Evolutionary conservation across 2,888 invertebrate genomes (phyloP).

Genomic region (Cephonodes hylas): DNA sequence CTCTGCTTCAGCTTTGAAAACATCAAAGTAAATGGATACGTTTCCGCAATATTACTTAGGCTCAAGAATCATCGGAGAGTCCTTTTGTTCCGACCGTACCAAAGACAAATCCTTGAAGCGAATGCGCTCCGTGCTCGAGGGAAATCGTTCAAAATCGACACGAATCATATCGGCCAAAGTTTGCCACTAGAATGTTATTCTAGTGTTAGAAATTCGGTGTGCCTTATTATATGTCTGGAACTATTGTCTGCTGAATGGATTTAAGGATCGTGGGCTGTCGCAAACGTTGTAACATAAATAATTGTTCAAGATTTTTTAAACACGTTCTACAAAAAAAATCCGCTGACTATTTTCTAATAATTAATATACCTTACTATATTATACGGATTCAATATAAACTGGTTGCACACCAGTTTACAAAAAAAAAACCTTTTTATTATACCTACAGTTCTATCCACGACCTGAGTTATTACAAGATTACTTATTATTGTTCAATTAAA

Average conservation of each 20-base stretch:
- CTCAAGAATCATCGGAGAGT: background rate
- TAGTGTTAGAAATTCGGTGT: background rate
- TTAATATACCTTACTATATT: no score
- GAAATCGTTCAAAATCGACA: constrained; percentile 12
- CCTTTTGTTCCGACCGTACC: constrained; percentile 1
- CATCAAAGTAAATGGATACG: background rate
- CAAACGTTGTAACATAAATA: background rate
- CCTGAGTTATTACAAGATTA: background rate
- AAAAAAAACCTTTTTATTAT: no score
- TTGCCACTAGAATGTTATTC: constrained; percentile 6
- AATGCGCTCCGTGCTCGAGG: background rate
- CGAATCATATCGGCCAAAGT: constrained; percentile 4
- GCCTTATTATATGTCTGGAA: background rate
- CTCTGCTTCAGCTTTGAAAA: background rate
- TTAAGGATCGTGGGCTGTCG: background rate
- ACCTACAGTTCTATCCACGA: no score
- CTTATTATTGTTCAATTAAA: background rate
- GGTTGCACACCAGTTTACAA: no score
- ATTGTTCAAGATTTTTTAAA: background rate
- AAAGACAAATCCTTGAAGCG: background rate
- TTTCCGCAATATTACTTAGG: background rate
- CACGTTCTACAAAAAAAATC: no score
- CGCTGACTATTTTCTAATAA: no score
- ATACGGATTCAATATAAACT: no score
- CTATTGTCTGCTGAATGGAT: background rate